Conservation (phyloP, 2,888 invertebrate genomes). For the Scaptomyza flava region DNA sequence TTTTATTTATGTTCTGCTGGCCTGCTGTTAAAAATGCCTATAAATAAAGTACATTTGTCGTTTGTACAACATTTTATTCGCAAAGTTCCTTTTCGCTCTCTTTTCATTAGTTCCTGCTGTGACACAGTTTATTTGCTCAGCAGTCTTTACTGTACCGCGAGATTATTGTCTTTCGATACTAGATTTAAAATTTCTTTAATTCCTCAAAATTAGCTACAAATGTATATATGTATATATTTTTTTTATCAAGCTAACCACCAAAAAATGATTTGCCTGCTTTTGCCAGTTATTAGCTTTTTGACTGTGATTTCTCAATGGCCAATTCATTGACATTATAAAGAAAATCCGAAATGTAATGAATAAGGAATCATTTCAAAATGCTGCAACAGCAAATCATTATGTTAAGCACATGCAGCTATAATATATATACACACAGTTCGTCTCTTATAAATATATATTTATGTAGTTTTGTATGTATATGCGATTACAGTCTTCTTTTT, state of each 20-base stretch:
- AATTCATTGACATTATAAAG: constrained; percentile 54
- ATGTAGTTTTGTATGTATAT: constrained; percentile 12
- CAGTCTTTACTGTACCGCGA: not conserved
- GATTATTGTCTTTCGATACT: not conserved
- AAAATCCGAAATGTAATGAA: constrained; percentile 37
- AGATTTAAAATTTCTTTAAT: not conserved
- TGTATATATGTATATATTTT: too few species aligned
- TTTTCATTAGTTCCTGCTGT: constrained; percentile 35
- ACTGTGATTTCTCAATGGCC: constrained; percentile 29
- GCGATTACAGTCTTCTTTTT: constrained; percentile 4
- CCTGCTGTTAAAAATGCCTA: constrained; percentile 76
- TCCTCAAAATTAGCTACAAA: not conserved
- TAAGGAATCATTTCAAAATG: constrained; percentile 52
- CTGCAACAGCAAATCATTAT: constrained; percentile 27
- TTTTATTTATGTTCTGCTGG: constrained; percentile 65
- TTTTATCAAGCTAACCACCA: not conserved
- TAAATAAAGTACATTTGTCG: constrained; percentile 66
- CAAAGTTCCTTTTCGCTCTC: constrained; percentile 23
- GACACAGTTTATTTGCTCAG: constrained; percentile 47
- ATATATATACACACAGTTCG: constrained; percentile 7
- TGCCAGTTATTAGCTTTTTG: constrained; percentile 49
- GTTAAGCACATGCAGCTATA: constrained; percentile 35
- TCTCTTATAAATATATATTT: constrained; percentile 1
- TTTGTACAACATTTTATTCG: constrained; percentile 50
- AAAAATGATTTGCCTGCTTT: constrained; percentile 22